Conservation (phyloP, 1,140 invertebrate species). For the Trinorchestia longiramus region DNA sequence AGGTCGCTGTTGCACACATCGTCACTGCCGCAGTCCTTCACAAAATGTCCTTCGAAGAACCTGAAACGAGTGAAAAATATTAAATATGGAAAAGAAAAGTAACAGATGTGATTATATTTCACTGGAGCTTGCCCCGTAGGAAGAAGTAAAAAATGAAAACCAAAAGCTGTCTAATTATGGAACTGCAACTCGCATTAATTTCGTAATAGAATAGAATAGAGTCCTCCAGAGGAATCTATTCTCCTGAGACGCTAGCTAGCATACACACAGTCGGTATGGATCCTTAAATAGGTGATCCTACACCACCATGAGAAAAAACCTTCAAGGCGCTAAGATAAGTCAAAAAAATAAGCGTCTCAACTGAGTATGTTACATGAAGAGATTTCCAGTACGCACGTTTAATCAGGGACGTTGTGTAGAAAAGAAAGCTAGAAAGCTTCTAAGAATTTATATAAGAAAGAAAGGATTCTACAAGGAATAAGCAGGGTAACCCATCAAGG, state of each 20-base stretch:
- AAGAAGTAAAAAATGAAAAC: too few species aligned
- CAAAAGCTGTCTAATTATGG: too few species aligned
- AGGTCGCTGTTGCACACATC: conserved; percentile 90
- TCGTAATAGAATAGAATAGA: too few species aligned
- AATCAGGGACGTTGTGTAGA: background rate
- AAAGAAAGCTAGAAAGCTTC: background rate
- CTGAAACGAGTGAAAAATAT: conserved; percentile 71
- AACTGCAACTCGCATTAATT: too few species aligned
- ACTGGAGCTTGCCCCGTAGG: background rate
- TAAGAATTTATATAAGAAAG: background rate
- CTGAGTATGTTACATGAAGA: background rate
- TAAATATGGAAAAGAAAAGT: background rate
- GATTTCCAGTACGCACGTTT: background rate
- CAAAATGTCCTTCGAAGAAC: conserved; percentile 86
- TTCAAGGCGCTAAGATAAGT: background rate
- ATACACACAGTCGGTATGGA: background rate
- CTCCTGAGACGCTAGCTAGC: background rate
- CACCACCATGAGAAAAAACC: background rate
- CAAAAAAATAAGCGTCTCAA: background rate
- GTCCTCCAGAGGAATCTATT: background rate
- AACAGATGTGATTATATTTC: background rate
- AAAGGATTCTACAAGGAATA: background rate
- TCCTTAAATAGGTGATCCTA: background rate
- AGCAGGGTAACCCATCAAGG: background rate
- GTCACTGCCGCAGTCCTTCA: conserved; percentile 92